Conservation (phyloP, 2,888 invertebrate species). For the Drosophila anceps region DNA sequence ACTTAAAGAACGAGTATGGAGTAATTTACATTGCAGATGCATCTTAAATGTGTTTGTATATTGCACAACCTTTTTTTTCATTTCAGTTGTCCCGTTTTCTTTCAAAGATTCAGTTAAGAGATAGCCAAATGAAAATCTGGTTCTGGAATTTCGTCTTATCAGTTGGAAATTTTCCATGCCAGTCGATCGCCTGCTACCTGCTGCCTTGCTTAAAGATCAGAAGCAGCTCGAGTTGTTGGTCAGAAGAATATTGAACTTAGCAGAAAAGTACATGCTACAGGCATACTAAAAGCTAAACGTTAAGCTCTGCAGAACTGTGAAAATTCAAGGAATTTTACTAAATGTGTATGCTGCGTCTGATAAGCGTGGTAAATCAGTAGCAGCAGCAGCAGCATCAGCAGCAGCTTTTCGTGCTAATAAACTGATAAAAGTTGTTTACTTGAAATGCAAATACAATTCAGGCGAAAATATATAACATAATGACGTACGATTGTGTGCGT, state of each 20-base stretch:
- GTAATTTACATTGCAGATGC: neutral
- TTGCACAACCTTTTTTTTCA: constrained; percentile 26
- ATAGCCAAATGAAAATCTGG: constrained; percentile 16
- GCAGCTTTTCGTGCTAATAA: neutral
- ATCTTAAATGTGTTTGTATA: constrained; percentile 7
- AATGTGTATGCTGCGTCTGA: neutral
- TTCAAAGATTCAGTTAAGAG: constrained; percentile 15
- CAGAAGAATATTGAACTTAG: neutral
- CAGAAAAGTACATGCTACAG: neutral
- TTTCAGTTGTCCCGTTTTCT: constrained; percentile 4
- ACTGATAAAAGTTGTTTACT: constrained; percentile 56
- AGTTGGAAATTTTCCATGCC: constrained; percentile 47
- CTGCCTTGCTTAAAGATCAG: neutral
- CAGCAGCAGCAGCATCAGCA: too few relatives aligned
- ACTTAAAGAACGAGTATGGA: neutral
- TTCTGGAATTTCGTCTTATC: constrained; percentile 42
- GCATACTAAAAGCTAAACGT: neutral
- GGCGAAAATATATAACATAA: constrained; percentile 10
- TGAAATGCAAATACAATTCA: constrained; percentile 18
- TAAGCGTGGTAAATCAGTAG: too few relatives aligned
- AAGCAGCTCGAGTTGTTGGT: neutral
- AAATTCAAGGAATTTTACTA: neutral
- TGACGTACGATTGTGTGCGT: constrained; percentile 18
- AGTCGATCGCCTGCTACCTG: constrained; percentile 23
- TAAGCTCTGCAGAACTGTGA: neutral